phyloP scores from a whole-genome alignment of 2,888 invertebrate species.

The Campoplex nolae region DNA sequence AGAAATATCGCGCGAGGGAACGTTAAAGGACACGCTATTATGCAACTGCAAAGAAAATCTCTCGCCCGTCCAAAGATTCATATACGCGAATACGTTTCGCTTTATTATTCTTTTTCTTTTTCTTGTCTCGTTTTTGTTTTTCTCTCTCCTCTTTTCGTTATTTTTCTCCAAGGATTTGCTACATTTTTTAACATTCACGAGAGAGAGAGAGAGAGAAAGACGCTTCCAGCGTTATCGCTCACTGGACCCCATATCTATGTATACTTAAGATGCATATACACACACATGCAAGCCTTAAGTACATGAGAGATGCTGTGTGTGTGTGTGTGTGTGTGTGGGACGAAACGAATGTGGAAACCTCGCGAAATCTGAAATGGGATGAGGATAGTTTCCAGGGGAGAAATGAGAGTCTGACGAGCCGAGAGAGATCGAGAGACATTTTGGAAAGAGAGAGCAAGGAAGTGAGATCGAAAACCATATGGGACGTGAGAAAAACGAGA shows the following conservation, averaged over 20 bases:
- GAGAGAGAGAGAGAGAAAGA: not conserved
- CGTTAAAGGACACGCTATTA: slow-evolving; percentile 19
- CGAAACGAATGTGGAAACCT: slow-evolving; percentile 21
- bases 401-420: slow-evolving; percentile 55
- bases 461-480: slow-evolving; percentile 7
- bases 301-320: slow-evolving; percentile 5
- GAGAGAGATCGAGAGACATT: slow-evolving; percentile 27
- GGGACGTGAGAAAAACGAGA: slow-evolving; percentile 65
- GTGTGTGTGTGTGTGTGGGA: not conserved
- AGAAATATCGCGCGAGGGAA: slow-evolving; percentile 11
- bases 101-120: slow-evolving; percentile 10
- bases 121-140: not conserved
- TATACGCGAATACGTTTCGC: slow-evolving; percentile 14
- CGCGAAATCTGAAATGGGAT: slow-evolving; percentile 44
- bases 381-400: slow-evolving; percentile 43
- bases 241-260: slow-evolving; percentile 3
- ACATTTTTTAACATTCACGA: slow-evolving; percentile 47
- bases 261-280: not conserved
- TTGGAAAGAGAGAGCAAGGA: slow-evolving; percentile 1
- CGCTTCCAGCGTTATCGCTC: slow-evolving; percentile 25
- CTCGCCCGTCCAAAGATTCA: not conserved
- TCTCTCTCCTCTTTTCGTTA: not conserved
- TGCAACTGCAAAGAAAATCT: slow-evolving; percentile 13
- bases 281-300: not conserved
- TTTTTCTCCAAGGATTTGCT: slow-evolving; percentile 30